Evolutionary conservation across 2,888 invertebrate species (phyloP).

Genomic region (Amphimallon solstitiale): DNA sequence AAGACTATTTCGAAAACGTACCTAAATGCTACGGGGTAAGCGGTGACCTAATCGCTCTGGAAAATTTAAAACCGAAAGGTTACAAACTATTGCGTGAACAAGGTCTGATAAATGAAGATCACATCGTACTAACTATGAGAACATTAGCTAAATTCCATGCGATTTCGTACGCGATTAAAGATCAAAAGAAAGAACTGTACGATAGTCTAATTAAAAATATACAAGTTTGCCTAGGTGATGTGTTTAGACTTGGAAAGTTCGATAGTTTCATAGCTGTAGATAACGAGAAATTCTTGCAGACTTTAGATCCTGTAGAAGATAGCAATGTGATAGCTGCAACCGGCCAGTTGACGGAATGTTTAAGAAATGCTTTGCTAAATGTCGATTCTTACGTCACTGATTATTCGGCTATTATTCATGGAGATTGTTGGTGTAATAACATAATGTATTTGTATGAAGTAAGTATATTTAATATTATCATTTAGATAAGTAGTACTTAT

Average conservation of each 20-base stretch:
- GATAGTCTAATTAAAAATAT: constrained; percentile 12
- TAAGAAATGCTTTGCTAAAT: constrained; percentile 9
- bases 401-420: constrained; percentile 28
- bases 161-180: constrained; percentile 35
- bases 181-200: constrained; percentile 34
- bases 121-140: constrained; percentile 33
- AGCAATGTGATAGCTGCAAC: neutral
- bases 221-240: constrained; percentile 11
- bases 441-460: constrained; percentile 46
- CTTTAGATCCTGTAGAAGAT: constrained; percentile 18
- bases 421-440: constrained; percentile 44
- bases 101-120: constrained; percentile 37
- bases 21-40: constrained; percentile 40
- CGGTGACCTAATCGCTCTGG: constrained; percentile 53
- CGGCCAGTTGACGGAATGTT: neutral
- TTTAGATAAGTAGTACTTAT: too few species aligned
- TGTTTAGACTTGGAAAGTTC: neutral
- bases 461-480: constrained; percentile 1
- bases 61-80: constrained; percentile 57
- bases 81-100: constrained; percentile 57
- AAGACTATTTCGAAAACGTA: constrained; percentile 24
- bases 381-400: neutral
- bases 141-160: constrained; percentile 40
- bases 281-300: constrained; percentile 1
- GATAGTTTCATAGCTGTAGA: constrained; percentile 3